Percentiles rank a stretch among this genome's conserved stretches.
These are phyloP conservation scores for Lordiphosa collinella DNA, from an alignment of 1,140 invertebrate species.

Conservation along the genomic window DNA sequence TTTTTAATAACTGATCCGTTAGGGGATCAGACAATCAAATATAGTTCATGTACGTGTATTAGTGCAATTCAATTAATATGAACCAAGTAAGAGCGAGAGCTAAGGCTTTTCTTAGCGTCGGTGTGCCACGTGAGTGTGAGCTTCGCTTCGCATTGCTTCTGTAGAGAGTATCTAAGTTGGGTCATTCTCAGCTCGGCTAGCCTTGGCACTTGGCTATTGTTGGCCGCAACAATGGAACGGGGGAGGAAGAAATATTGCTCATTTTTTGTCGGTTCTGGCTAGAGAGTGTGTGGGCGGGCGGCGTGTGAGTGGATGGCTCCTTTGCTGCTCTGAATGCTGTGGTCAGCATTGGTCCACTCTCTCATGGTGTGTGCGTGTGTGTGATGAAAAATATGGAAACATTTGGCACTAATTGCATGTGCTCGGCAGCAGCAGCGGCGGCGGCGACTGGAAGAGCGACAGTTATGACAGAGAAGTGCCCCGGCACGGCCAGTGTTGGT, in stretches of 20 bases:
- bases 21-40: too few relatives aligned
- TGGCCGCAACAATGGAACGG: constrained; percentile 59
- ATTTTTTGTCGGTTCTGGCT: constrained; percentile 55
- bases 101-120: too few relatives aligned
- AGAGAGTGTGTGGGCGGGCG: too few relatives aligned
- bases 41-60: too few relatives aligned
- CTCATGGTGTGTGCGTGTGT: constrained; percentile 16
- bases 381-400: constrained; percentile 71
- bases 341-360: constrained; percentile 34
- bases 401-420: constrained; percentile 76
- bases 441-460: constrained; percentile 57
- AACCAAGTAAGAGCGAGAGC: too few relatives aligned
- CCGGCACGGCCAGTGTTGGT: too few relatives aligned
- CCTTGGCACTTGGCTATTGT: too few relatives aligned
- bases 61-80: too few relatives aligned
- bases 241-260: constrained; percentile 57
- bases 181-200: too few relatives aligned
- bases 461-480: constrained; percentile 68
- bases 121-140: too few relatives aligned
- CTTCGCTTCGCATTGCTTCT: too few relatives aligned
- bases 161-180: neutral
- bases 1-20: too few relatives aligned
- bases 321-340: constrained; percentile 38
- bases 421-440: constrained; percentile 53
- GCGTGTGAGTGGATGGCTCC: neutral